Conservation (phyloP, 1,140 invertebrate species). For the Drosophila elegans region DNA sequence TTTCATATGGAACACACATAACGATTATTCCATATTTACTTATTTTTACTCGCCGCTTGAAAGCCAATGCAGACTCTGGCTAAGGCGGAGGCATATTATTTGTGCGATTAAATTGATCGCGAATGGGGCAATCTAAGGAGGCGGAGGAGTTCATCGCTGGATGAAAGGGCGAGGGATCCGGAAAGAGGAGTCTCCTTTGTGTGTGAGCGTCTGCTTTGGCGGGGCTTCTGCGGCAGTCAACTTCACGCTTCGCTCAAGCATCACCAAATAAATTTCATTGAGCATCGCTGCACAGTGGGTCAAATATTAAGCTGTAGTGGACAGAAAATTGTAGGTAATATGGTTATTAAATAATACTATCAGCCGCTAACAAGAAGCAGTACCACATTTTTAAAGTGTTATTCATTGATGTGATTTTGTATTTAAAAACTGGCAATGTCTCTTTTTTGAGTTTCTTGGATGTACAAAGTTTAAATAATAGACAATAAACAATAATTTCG, state of each 20-base stretch:
- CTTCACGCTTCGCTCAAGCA: conserved; percentile 84
- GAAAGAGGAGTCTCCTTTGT: conserved; percentile 35
- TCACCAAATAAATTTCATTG: conserved; percentile 84
- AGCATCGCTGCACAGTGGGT: conserved; percentile 67
- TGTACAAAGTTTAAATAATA: too few relatives aligned
- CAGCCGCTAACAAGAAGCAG: too few relatives aligned
- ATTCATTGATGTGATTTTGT: too few relatives aligned
- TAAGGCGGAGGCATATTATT: conserved; percentile 71
- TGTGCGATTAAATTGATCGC: conserved; percentile 84
- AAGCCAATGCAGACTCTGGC: conserved; percentile 17
- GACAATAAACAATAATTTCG: too few relatives aligned
- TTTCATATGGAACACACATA: conserved; percentile 73
- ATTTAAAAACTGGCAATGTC: too few relatives aligned
- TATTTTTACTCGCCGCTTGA: conserved; percentile 62
- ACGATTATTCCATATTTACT: conserved; percentile 84
- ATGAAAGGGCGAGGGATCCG: neutral
- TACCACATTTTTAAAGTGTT: too few relatives aligned
- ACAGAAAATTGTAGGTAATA: too few relatives aligned
- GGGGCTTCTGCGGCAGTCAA: conserved; percentile 81
- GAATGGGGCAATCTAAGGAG: conserved; percentile 40
- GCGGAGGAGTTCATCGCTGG: neutral
- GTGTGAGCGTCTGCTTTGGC: conserved; percentile 39
- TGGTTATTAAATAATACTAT: too few relatives aligned
- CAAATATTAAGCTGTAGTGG: neutral
- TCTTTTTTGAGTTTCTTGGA: too few relatives aligned